These are phyloP conservation scores for Pasiphila rectangulata DNA, from an alignment of 2,888 invertebrate species.

Conservation along the genomic window DNA sequence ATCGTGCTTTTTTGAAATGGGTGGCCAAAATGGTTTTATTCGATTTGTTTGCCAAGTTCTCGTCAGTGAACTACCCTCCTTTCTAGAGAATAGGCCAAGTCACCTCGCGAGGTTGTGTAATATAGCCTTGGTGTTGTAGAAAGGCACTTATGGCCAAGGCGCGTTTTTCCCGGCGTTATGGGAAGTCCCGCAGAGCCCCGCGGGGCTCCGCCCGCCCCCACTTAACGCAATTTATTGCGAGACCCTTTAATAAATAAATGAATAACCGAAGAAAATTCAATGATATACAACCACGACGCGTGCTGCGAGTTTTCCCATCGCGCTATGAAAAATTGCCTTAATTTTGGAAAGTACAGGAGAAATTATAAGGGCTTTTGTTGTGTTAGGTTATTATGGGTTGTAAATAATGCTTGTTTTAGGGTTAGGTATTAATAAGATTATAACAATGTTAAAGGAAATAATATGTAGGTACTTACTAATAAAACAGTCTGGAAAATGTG, in stretches of 20 bases:
- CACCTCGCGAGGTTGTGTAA: constrained; percentile 48
- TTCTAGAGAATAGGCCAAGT: not conserved
- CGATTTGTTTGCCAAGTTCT: too few species aligned
- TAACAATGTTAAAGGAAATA: too few species aligned
- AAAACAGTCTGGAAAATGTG: too few species aligned
- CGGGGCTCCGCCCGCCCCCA: constrained; percentile 75
- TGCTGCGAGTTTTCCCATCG: constrained; percentile 48
- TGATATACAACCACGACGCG: constrained; percentile 66
- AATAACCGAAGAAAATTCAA: constrained; percentile 78
- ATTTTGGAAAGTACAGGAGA: constrained; percentile 45
- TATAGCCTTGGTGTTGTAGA: constrained; percentile 64
- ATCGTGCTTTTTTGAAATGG: too few species aligned
- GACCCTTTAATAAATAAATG: constrained; percentile 80
- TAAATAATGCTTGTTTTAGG: constrained; percentile 22
- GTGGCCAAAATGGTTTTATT: too few species aligned
- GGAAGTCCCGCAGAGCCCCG: constrained; percentile 69
- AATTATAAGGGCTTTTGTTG: constrained; percentile 21
- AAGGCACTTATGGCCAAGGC: constrained; percentile 74
- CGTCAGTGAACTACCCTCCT: too few species aligned
- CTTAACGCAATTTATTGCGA: constrained; percentile 79
- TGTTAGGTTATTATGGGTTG: constrained; percentile 17
- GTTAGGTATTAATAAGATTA: not conserved
- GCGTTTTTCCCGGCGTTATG: constrained; percentile 75
- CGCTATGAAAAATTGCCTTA: constrained; percentile 53
- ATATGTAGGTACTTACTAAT: too few species aligned